These are phyloP conservation scores for Eurois occulta DNA, from an alignment of 2,888 invertebrate genomes.

Conservation along the genomic window DNA sequence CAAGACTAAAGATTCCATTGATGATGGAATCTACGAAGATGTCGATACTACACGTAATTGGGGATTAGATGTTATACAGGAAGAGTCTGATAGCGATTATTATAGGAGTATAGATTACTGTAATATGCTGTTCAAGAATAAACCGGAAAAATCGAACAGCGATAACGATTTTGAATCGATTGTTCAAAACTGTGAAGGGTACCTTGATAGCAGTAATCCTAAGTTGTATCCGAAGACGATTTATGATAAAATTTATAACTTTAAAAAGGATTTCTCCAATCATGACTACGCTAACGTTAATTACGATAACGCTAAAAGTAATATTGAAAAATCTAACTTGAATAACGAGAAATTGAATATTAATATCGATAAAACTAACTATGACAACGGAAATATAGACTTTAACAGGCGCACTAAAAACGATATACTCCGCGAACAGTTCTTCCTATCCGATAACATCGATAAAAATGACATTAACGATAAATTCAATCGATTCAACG, in stretches of 20 bases:
- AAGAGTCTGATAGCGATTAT: constrained; percentile 88
- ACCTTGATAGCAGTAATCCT: constrained; percentile 71
- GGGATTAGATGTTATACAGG: constrained; percentile 86
- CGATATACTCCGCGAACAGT: constrained; percentile 82
- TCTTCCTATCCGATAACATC: constrained; percentile 78
- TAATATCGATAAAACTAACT: constrained; percentile 49
- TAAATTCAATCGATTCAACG: constrained; percentile 78
- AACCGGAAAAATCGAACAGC: constrained; percentile 56
- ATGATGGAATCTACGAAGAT: constrained; percentile 85
- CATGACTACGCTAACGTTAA: constrained; percentile 85
- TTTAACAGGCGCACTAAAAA: constrained; percentile 80
- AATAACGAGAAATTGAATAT: constrained; percentile 49
- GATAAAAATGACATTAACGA: constrained; percentile 84
- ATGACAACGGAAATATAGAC: constrained; percentile 68
- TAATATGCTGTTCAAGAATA: constrained; percentile 75
- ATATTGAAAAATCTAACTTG: constrained; percentile 56
- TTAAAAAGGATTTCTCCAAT: constrained; percentile 86
- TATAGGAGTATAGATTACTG: constrained; percentile 87
- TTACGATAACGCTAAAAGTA: constrained; percentile 67
- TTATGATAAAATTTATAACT: constrained; percentile 84
- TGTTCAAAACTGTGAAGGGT: constrained; percentile 77
- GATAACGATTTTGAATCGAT: constrained; percentile 72
- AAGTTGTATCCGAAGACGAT: constrained; percentile 82
- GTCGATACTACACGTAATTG: constrained; percentile 80
- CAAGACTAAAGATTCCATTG: constrained; percentile 66